These are phyloP conservation scores for Polylopha cassiicola DNA, from an alignment of 2,888 invertebrate genomes.

Conservation along the genomic window DNA sequence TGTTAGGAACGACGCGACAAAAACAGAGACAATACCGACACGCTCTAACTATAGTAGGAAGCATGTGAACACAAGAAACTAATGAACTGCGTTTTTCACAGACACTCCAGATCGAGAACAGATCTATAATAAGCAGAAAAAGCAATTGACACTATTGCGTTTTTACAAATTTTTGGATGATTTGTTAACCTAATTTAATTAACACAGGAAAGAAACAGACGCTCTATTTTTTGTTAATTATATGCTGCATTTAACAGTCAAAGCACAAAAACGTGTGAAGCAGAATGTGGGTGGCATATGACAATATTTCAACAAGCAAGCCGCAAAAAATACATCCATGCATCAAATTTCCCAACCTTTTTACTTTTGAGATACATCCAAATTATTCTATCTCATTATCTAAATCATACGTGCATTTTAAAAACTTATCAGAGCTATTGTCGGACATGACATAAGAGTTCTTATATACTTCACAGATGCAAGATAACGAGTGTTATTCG, in stretches of 20 bases:
- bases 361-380: neutral
- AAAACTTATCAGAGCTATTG: conserved; percentile 28
- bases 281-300: conserved; percentile 15
- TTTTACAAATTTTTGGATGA: no score
- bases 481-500: conserved; percentile 43
- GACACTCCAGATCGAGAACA: conserved; percentile 21
- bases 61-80: conserved; percentile 41
- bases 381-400: no score
- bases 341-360: no score
- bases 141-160: no score
- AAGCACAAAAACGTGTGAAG: conserved; percentile 15
- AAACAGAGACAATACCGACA: conserved; percentile 50
- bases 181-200: no score
- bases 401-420: no score
- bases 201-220: no score
- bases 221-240: conserved; percentile 6
- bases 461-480: conserved; percentile 46
- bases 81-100: conserved; percentile 20
- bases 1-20: conserved; percentile 40
- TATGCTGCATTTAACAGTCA: conserved; percentile 11
- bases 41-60: conserved; percentile 47
- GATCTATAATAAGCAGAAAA: no score
- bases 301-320: conserved; percentile 9
- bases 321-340: no score
- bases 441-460: conserved; percentile 47